These are phyloP conservation scores for Phoxinus phoxinus DNA, from an alignment of 2,113 vertebrate species.

Conservation along the genomic window DNA sequence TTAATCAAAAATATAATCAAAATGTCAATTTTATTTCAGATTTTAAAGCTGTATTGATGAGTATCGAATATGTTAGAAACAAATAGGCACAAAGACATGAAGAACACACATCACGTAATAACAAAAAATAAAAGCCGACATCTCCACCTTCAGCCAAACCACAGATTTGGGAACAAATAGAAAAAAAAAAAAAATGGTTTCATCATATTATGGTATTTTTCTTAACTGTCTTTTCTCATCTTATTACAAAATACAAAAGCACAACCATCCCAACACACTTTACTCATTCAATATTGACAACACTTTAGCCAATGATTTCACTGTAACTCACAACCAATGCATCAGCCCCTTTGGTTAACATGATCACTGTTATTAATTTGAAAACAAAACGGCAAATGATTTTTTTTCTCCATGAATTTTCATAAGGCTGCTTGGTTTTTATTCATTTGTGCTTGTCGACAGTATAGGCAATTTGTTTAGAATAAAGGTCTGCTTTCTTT, in stretches of 20 bases:
- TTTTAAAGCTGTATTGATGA: constrained; percentile 55
- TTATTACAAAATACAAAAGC: constrained; percentile 49
- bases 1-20: constrained; percentile 44
- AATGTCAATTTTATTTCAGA: constrained; percentile 55
- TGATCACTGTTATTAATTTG: constrained; percentile 30
- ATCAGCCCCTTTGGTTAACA: constrained; percentile 53
- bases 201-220: constrained; percentile 43
- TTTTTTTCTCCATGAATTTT: constrained; percentile 46
- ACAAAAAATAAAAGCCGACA: constrained; percentile 44
- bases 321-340: constrained; percentile 7
- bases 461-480: constrained; percentile 75
- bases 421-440: constrained; percentile 80
- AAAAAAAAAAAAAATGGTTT: background rate
- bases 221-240: background rate
- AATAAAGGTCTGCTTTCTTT: constrained; percentile 71
- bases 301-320: constrained; percentile 25
- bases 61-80: constrained; percentile 54
- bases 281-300: constrained; percentile 10
- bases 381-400: constrained; percentile 33
- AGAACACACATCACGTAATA: constrained; percentile 44
- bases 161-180: background rate
- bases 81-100: constrained; percentile 55
- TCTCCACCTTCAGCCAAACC: constrained; percentile 44
- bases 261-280: constrained; percentile 45
- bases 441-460: constrained; percentile 75